A percentile compares a stretch with the other conserved stretches of the same genome.
Conservation (phyloP, 2,113 vertebrate species). For the Thalassoma bifasciatum region DNA sequence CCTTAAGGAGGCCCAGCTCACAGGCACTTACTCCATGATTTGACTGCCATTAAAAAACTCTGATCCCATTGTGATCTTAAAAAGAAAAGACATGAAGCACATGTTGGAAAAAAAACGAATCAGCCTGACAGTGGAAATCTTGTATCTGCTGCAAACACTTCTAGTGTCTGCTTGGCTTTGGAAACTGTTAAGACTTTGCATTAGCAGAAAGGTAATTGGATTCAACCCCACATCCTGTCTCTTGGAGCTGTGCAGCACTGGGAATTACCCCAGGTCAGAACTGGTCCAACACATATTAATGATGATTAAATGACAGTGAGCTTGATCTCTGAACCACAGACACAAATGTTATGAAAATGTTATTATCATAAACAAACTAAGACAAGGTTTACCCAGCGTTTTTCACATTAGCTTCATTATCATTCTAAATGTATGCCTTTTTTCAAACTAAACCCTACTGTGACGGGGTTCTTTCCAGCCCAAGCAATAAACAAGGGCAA, state of each 20-base stretch:
- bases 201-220: constrained; percentile 79
- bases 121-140: constrained; percentile 34
- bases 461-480: too few relatives aligned
- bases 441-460: too few relatives aligned
- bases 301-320: background rate
- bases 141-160: constrained; percentile 60
- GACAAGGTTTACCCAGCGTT: too few relatives aligned
- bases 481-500: too few relatives aligned
- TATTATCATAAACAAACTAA: too few relatives aligned
- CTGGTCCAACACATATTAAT: background rate
- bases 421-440: too few relatives aligned
- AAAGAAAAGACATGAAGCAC: constrained; percentile 26
- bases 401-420: too few relatives aligned
- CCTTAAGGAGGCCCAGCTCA: constrained; percentile 30
- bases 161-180: constrained; percentile 75
- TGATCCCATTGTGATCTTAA: constrained; percentile 32
- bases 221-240: constrained; percentile 71
- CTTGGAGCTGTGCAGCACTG: constrained; percentile 9
- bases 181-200: constrained; percentile 61
- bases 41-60: constrained; percentile 26
- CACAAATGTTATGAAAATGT: background rate
- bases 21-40: constrained; percentile 22
- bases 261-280: background rate
- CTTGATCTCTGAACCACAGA: background rate
- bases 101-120: constrained; percentile 36